Conservation (phyloP, 1,140 invertebrate species). For the Streblospio benedicti region DNA sequence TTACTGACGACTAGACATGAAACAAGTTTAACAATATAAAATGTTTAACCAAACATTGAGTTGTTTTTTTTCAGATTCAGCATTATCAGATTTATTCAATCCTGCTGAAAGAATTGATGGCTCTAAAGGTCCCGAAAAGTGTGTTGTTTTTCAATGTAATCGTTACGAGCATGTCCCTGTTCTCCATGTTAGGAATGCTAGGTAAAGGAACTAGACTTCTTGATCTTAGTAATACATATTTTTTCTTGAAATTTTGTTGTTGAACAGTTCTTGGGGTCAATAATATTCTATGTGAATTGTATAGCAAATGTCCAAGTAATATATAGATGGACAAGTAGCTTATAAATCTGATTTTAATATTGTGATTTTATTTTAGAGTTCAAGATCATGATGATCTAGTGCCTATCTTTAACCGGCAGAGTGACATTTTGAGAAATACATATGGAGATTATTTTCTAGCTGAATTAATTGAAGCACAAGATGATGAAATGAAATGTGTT, state of each 20-base stretch:
- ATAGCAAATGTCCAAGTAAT: too few relatives aligned
- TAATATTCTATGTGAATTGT: too few relatives aligned
- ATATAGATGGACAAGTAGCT: too few relatives aligned
- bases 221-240: too few relatives aligned
- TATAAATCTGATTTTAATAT: too few relatives aligned
- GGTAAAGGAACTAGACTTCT: too few relatives aligned
- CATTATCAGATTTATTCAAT: constrained; percentile 34
- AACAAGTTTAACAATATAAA: neutral
- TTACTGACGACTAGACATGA: too few relatives aligned
- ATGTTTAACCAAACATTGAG: neutral
- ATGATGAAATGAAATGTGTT: constrained; percentile 46
- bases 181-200: constrained; percentile 42
- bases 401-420: constrained; percentile 56
- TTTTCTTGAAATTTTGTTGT: too few relatives aligned
- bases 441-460: constrained; percentile 66
- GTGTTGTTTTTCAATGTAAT: constrained; percentile 36
- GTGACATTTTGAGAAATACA: constrained; percentile 48
- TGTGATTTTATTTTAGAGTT: too few relatives aligned
- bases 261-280: too few relatives aligned
- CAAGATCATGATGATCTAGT: constrained; percentile 66
- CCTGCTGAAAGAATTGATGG: constrained; percentile 27
- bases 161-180: constrained; percentile 43
- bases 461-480: constrained; percentile 57
- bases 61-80: constrained; percentile 28
- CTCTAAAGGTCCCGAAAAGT: constrained; percentile 12